Percentiles rank a stretch among this genome's conserved stretches.
Conservation (phyloP, 1,140 invertebrate genomes). For the Trinorchestia longiramus region DNA sequence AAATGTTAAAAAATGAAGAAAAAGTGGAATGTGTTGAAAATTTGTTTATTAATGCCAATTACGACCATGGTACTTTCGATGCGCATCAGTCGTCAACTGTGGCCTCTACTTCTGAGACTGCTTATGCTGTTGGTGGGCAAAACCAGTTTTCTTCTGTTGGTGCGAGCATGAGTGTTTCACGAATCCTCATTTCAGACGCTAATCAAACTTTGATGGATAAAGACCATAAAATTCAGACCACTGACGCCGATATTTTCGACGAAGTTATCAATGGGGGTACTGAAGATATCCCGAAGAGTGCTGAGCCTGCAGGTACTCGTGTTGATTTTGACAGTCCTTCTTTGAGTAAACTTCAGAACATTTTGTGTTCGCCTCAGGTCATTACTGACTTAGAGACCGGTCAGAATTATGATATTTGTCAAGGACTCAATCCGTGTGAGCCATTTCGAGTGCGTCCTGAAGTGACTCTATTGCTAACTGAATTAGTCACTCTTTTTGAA, state of each 20-base stretch:
- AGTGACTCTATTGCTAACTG: background rate
- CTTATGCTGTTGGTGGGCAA: background rate
- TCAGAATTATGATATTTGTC: background rate
- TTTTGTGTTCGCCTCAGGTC: background rate
- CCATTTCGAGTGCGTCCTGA: background rate
- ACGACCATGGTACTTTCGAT: background rate
- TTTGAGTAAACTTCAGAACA: background rate
- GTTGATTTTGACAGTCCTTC: background rate
- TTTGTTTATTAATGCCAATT: background rate
- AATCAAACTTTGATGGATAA: background rate
- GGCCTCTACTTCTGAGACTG: background rate
- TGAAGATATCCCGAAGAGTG: background rate
- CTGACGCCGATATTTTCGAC: background rate
- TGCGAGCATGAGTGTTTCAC: background rate
- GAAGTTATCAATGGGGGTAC: background rate
- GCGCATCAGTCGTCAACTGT: background rate
- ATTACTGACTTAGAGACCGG: constrained; percentile 25
- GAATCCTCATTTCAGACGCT: constrained; percentile 6
- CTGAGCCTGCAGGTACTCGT: background rate
- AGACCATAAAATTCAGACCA: background rate
- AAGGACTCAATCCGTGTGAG: background rate
- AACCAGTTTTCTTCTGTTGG: background rate
- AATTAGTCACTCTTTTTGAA: background rate
- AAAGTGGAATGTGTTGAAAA: background rate
- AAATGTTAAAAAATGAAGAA: background rate